A percentile compares a stretch with the other conserved stretches of the same genome.
Conservation (phyloP, 2,113 vertebrate genomes). For the Bolborhynchus lineola region DNA sequence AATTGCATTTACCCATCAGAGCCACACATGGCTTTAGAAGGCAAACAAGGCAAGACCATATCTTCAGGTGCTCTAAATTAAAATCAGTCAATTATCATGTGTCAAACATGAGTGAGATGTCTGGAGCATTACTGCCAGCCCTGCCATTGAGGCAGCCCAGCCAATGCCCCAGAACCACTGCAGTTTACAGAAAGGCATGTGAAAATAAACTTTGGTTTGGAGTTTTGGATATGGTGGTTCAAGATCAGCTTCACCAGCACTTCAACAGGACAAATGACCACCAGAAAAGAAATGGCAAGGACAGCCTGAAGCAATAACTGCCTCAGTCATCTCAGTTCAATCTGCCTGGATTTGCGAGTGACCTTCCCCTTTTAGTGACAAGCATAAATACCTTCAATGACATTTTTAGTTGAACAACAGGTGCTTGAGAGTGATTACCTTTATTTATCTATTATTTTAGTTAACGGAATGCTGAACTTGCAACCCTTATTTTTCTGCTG, state of each 20-base stretch:
- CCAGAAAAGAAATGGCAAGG: background rate
- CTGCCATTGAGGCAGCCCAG: background rate
- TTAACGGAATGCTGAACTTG: background rate
- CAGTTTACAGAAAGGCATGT: background rate
- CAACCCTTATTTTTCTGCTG: background rate
- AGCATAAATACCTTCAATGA: background rate
- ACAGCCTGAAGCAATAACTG: background rate
- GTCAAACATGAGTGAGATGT: background rate
- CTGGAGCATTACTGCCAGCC: background rate
- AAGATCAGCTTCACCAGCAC: background rate
- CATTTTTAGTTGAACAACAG: background rate
- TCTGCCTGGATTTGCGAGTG: background rate
- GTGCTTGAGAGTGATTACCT: background rate
- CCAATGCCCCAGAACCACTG: background rate
- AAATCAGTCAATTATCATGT: background rate
- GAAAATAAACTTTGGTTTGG: background rate
- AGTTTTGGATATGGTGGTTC: background rate
- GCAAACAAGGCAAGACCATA: background rate
- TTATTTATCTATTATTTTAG: background rate
- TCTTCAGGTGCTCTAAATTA: background rate
- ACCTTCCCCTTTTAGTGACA: background rate
- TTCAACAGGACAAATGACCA: background rate
- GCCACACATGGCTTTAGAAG: background rate
- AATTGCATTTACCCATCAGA: background rate
- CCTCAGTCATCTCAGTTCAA: background rate